A percentile compares a stretch with the other conserved stretches of the same genome.
These are phyloP conservation scores for Brachionus manjavacas DNA, from an alignment of 1,140 invertebrate genomes.

Conservation along the genomic window DNA sequence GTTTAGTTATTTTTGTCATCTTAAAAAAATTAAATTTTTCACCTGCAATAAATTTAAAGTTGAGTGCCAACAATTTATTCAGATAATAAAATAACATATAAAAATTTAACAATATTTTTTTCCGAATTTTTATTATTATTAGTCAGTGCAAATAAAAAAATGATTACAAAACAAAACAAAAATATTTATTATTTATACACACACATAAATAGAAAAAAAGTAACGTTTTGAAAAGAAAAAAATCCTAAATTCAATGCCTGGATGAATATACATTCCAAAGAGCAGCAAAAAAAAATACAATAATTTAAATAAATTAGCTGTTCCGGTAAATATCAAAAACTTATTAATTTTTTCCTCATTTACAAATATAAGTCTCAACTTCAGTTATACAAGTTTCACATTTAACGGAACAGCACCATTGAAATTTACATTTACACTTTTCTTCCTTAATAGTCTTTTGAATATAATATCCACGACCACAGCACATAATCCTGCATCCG, in stretches of 20 bases:
- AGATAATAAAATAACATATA: too few species aligned
- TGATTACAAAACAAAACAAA: not conserved
- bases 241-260: not conserved
- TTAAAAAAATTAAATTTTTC: too few species aligned
- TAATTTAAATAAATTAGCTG: constrained; percentile 11
- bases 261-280: not conserved
- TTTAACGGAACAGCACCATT: constrained; percentile 60
- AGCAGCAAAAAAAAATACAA: not conserved
- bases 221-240: not conserved
- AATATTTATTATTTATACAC: not conserved
- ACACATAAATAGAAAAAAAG: not conserved
- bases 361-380: constrained; percentile 57
- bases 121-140: too few species aligned
- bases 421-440: constrained; percentile 60
- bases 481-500: constrained; percentile 61
- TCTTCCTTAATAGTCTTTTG: constrained; percentile 49
- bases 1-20: too few species aligned
- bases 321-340: not conserved
- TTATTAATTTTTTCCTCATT: constrained; percentile 47
- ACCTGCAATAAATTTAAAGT: too few species aligned
- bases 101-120: too few species aligned
- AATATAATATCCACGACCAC: constrained; percentile 60
- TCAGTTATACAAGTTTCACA: constrained; percentile 57
- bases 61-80: too few species aligned
- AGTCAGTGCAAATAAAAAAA: not conserved